A percentile compares a stretch with the other conserved stretches of the same genome.
phyloP scores from a whole-genome alignment of 2,888 invertebrate genomes.

The Xanthostigma xanthostigma region DNA sequence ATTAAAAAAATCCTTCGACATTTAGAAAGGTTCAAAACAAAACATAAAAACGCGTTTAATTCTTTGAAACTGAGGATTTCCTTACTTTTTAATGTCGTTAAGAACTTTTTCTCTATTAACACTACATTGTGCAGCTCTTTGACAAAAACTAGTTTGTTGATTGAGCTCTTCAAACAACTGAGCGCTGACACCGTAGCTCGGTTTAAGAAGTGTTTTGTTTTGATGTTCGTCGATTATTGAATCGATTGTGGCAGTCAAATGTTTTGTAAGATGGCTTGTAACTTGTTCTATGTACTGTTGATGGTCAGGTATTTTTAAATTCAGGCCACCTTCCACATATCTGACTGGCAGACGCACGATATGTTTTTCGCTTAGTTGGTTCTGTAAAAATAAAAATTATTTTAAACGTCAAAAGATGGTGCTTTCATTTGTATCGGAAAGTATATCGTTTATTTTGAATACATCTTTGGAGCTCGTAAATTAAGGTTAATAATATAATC shows the following conservation, averaged over 20 bases:
- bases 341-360: slow-evolving; percentile 43
- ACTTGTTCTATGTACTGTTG: slow-evolving; percentile 47
- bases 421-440: too few species aligned
- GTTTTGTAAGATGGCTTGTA: slow-evolving; percentile 46
- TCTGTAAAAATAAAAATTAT: slow-evolving; percentile 27
- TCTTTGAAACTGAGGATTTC: slow-evolving; percentile 1
- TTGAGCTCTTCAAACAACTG: slow-evolving; percentile 50
- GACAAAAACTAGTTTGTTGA: slow-evolving; percentile 57
- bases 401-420: background rate
- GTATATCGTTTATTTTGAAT: too few species aligned
- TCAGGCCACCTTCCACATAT: slow-evolving; percentile 34
- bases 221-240: slow-evolving; percentile 52
- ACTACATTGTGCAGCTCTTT: slow-evolving; percentile 52
- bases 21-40: background rate
- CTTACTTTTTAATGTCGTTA: slow-evolving; percentile 49
- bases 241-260: slow-evolving; percentile 53
- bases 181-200: slow-evolving; percentile 46
- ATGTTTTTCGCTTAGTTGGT: slow-evolving; percentile 58
- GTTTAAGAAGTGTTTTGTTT: slow-evolving; percentile 36
- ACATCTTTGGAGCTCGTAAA: too few species aligned
- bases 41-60: slow-evolving; percentile 5
- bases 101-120: slow-evolving; percentile 53
- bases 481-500: too few species aligned
- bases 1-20: too few species aligned
- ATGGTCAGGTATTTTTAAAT: slow-evolving; percentile 38